Evolutionary conservation across 2,797 vertebrate species (phyloP).

Genomic region (Cephalopachus bancanus): DNA sequence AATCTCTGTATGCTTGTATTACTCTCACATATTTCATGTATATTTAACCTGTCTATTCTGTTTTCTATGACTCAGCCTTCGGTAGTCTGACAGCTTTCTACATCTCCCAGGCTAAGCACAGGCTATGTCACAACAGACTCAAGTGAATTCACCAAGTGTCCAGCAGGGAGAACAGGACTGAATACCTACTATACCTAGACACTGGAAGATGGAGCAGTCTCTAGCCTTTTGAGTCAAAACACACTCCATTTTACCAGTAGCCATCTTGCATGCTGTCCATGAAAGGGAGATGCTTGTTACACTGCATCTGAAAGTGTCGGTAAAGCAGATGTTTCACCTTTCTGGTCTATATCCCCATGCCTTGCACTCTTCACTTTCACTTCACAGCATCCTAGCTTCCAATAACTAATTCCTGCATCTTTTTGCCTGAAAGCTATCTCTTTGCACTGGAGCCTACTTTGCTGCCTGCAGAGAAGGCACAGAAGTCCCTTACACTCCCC

Average conservation of each 20-base stretch:
- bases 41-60: background rate
- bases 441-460: background rate
- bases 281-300: background rate
- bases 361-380: background rate
- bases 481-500: background rate
- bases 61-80: background rate
- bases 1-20: background rate
- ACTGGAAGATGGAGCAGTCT: background rate
- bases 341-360: background rate
- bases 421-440: background rate
- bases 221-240: background rate
- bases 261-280: background rate
- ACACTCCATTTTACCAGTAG: background rate
- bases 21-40: background rate
- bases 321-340: background rate
- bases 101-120: background rate
- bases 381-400: background rate
- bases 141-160: too few species aligned
- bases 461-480: background rate
- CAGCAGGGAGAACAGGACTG: background rate
- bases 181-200: background rate
- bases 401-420: background rate
- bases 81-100: background rate
- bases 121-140: background rate
- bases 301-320: background rate